Percentiles rank a stretch among this genome's conserved stretches.
These are phyloP conservation scores for Muscicapa comitata DNA, from an alignment of 2,797 vertebrate genomes.

Conservation along the genomic window DNA sequence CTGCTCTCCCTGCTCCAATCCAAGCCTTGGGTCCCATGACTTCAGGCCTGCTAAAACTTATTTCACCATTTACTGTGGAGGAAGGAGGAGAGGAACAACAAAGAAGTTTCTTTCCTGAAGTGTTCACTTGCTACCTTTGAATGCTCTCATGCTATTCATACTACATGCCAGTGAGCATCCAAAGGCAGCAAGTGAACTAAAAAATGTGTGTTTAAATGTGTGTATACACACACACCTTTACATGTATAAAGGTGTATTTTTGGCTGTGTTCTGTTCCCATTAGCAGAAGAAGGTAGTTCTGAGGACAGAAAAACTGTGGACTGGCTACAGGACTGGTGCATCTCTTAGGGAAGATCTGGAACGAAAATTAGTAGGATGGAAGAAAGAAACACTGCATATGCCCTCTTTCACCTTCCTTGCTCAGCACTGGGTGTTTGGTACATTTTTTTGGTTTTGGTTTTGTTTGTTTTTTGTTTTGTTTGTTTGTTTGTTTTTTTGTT, in stretches of 20 bases:
- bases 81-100: not conserved
- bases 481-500: no score
- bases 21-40: not conserved
- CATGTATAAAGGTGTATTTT: not conserved
- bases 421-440: not conserved
- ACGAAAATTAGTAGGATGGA: not conserved
- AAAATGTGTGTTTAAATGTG: not conserved
- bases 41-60: not conserved
- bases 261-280: not conserved
- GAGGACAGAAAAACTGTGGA: not conserved
- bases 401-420: not conserved
- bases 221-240: fast-evolving
- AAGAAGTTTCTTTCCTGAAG: not conserved
- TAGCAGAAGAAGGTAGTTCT: not conserved
- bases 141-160: not conserved
- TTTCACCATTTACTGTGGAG: not conserved
- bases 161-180: not conserved
- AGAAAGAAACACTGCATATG: not conserved
- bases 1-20: not conserved
- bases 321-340: not conserved
- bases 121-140: not conserved
- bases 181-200: not conserved
- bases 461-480: no score
- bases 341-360: not conserved
- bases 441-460: no score